Percentiles rank a stretch among this genome's conserved stretches.
Evolutionary conservation across 2,113 vertebrate genomes (phyloP).

Genomic region (Rhynchopsitta pachyrhyncha): DNA sequence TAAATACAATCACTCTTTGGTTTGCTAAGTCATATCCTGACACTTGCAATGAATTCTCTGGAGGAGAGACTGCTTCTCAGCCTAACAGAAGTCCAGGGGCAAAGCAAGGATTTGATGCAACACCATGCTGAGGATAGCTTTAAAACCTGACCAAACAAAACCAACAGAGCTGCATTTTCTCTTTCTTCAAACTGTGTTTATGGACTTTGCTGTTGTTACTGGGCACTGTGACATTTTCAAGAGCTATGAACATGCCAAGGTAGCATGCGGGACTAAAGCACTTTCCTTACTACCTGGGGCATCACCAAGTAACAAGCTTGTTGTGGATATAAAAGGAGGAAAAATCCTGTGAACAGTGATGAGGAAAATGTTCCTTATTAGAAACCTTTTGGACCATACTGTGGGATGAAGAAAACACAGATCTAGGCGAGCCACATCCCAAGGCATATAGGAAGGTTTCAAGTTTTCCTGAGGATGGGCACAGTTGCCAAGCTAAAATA

Average conservation of each 20-base stretch:
- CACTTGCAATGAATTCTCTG: not conserved
- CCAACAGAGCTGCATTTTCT: not conserved
- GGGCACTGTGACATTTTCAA: not conserved
- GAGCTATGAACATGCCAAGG: not conserved
- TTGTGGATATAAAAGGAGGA: not conserved
- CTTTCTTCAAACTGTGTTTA: not conserved
- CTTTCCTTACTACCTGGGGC: not conserved
- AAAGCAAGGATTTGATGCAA: not conserved
- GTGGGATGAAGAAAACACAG: not conserved
- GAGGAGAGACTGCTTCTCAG: not conserved
- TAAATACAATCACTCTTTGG: not conserved
- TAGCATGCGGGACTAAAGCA: not conserved
- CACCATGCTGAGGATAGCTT: not conserved
- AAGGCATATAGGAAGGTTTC: not conserved
- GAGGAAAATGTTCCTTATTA: not conserved
- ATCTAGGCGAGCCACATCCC: accelerated
- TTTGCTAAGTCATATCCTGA: not conserved
- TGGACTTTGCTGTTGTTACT: not conserved
- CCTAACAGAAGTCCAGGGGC: not conserved
- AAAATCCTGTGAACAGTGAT: not conserved
- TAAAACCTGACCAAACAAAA: not conserved
- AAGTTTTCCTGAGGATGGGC: not conserved
- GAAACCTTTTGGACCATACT: not conserved
- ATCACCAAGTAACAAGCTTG: not conserved
- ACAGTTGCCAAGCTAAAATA: not conserved